Percentiles rank a stretch among this genome's conserved stretches.
Evolutionary conservation across 2,888 invertebrate genomes (phyloP).

Genomic region (Byasa hedistus): DNA sequence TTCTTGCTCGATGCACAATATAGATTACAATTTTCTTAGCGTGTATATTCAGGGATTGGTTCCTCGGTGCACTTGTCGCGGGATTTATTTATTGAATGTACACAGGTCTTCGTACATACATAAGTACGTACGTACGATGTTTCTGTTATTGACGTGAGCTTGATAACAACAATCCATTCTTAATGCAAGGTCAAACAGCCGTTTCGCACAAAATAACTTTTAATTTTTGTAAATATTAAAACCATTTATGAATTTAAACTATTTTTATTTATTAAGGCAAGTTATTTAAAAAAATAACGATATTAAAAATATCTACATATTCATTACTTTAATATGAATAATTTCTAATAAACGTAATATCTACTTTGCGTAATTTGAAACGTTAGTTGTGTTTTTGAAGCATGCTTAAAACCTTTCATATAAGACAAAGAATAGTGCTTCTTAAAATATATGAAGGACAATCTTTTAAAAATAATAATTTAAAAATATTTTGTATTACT

Average conservation of each 20-base stretch:
- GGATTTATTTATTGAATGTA: too few species aligned
- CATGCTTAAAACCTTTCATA: neutral
- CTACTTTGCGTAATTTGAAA: neutral
- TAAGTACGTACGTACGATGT: neutral
- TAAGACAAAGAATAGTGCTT: neutral
- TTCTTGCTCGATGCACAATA: too few species aligned
- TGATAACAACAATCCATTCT: neutral
- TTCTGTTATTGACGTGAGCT: neutral
- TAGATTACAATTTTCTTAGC: too few species aligned
- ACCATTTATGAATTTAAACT: neutral
- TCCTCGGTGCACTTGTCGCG: too few species aligned
- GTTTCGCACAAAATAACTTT: neutral
- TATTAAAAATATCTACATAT: neutral
- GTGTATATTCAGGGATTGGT: too few species aligned
- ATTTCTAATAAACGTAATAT: neutral
- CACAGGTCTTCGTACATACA: too few species aligned
- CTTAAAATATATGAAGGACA: neutral
- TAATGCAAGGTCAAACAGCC: neutral
- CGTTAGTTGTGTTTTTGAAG: neutral
- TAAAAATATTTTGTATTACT: neutral
- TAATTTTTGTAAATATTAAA: neutral
- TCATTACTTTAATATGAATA: neutral
- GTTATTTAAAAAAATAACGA: neutral
- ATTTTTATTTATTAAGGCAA: neutral
- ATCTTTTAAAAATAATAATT: neutral